Evolutionary conservation across 1,140 invertebrate genomes (phyloP).

Genomic region (Cryptotermes secundus): DNA sequence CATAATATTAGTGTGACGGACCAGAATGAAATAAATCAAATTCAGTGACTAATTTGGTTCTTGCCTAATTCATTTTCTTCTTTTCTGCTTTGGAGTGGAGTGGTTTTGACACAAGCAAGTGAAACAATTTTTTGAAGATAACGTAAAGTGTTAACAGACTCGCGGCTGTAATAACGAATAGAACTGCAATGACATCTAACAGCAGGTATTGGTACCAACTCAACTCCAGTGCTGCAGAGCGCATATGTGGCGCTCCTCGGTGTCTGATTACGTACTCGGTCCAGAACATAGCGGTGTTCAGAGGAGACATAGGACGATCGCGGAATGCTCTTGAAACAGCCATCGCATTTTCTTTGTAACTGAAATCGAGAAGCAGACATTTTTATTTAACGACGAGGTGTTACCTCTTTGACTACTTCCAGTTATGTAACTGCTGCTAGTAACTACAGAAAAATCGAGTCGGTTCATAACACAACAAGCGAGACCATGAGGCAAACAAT

Average conservation of each 20-base stretch:
- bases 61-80: background rate
- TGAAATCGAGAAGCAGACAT: background rate
- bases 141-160: background rate
- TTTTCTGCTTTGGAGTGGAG: background rate
- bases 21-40: too few relatives aligned
- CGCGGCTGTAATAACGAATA: background rate
- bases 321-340: background rate
- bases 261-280: conserved; percentile 62
- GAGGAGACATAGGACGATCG: conserved; percentile 42
- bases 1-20: too few relatives aligned
- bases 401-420: too few relatives aligned
- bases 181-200: conserved; percentile 52
- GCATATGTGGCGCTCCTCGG: conserved; percentile 56
- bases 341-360: background rate
- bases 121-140: background rate
- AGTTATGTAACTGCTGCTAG: too few relatives aligned
- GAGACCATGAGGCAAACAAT: too few relatives aligned
- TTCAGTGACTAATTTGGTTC: too few relatives aligned
- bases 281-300: conserved; percentile 62
- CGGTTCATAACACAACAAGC: too few relatives aligned
- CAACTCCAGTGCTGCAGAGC: conserved; percentile 55
- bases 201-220: conserved; percentile 61
- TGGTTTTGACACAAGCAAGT: background rate
- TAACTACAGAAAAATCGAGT: too few relatives aligned
- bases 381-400: too few relatives aligned